Base-by-base conservation (phyloP, 2,888 invertebrate species). In the Colostygia pectinataria region DNA sequence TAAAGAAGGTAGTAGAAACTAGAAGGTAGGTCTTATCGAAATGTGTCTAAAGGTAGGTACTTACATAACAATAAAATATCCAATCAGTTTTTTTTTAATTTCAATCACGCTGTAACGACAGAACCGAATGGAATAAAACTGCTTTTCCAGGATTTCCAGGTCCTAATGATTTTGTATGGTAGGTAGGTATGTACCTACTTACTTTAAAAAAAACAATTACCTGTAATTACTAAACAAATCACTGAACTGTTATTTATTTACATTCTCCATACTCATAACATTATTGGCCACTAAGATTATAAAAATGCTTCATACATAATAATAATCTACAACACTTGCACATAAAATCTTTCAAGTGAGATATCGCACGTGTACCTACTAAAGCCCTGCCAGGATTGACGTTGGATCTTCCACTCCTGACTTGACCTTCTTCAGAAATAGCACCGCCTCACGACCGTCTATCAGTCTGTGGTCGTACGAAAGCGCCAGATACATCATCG, bases 401-500 rank as follows among this genome's bases (percentile, higher is more conserved):
- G 97, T 93, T 7, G 99, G 99, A 90, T 99, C 99, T 91, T 99
- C 99, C 1, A 99, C 98, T 15, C 96, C 96, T 13, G 95, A 93
- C 85, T 99, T 99, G 68, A 99, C 94, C 91, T 99, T 99, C 57
- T 96, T 93, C 65, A 99, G 92, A 92, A 99, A 99, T 68, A 97
- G 89, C 2, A 99, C 99, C 40, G 99, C 99, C 90, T 99, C 99
- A 83, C 99, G 97, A 0, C 99, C 99, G 84, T 99, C 99, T 68
- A 99, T 96, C 64, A 99, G 91, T 84, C 99, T 94, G 86, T 99
- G 99, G 88, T 99, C 99, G 83, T 99, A 99, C 0, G 99, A 98
- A 63, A 99, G 90, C 1, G 99, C 99, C 50, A 99, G 92, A 81
- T 98, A 99, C 99, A 99, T 99, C 98, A 99, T 99, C 15, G 99